Evolutionary conservation across 53 echinoderm and acorn worm genomes (phyloP).

Genomic region (Echinarachnius parma): DNA sequence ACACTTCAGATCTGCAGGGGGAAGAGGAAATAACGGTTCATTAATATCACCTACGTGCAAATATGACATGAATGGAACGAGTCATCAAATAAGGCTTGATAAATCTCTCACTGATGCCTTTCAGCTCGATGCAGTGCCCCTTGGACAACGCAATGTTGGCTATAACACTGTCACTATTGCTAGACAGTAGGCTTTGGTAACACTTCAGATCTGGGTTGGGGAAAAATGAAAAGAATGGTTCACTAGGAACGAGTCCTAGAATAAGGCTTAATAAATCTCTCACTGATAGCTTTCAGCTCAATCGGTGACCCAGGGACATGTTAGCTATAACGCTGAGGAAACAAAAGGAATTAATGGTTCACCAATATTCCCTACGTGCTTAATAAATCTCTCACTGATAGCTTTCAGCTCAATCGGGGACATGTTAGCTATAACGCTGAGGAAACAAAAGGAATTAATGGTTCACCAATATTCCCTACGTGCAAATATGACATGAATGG

Average conservation of each 20-base stretch:
- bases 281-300: constrained; percentile 42
- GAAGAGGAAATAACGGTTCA: too few relatives aligned
- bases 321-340: constrained; percentile 72
- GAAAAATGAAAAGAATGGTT: too few relatives aligned
- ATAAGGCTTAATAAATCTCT: constrained; percentile 5
- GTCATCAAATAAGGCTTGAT: constrained; percentile 61
- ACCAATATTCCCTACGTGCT: too few relatives aligned
- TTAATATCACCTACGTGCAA: too few relatives aligned
- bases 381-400: too few relatives aligned
- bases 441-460: too few relatives aligned
- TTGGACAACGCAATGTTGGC: constrained; percentile 80
- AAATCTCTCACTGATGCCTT: constrained; percentile 42
- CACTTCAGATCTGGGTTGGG: constrained; percentile 55
- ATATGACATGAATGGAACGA: too few relatives aligned
- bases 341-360: too few relatives aligned
- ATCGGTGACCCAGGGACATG: constrained; percentile 73
- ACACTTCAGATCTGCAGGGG: constrained; percentile 53
- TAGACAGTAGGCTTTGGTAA: constrained; percentile 35
- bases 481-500: too few relatives aligned
- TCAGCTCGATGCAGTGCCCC: constrained; percentile 64
- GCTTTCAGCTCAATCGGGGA: constrained; percentile 64
- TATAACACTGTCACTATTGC: constrained; percentile 40
- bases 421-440: constrained; percentile 71
- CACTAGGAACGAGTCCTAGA: too few relatives aligned
- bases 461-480: too few relatives aligned